These are phyloP conservation scores for Corythucha ciliata DNA, from an alignment of 2,888 invertebrate species.

Conservation along the genomic window DNA sequence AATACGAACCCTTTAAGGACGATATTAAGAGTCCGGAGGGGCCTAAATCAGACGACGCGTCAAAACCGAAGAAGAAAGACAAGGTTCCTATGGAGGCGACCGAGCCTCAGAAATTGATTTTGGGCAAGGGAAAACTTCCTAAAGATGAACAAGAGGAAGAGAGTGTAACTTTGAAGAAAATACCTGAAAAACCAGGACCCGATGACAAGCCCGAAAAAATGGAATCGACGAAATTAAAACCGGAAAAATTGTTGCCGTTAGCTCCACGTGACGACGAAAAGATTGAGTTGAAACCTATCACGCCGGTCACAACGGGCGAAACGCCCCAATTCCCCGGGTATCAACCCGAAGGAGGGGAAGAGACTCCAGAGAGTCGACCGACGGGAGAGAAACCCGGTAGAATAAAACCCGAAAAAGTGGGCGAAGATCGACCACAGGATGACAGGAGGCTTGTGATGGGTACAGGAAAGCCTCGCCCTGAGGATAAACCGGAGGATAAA, in stretches of 20 bases:
- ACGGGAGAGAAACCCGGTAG: constrained; percentile 25
- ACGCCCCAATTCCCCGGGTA: constrained; percentile 39
- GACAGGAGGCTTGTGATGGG: constrained; percentile 34
- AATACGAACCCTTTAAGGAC: constrained; percentile 34
- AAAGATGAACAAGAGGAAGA: constrained; percentile 38
- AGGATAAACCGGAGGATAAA: constrained; percentile 39
- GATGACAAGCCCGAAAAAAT: constrained; percentile 23
- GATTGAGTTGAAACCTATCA: constrained; percentile 32
- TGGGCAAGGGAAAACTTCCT: constrained; percentile 47
- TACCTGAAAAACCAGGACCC: constrained; percentile 42
- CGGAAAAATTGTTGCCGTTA: constrained; percentile 38
- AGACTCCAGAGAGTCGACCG: constrained; percentile 8
- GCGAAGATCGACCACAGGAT: constrained; percentile 32
- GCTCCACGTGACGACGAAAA: constrained; percentile 33
- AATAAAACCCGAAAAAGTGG: constrained; percentile 31
- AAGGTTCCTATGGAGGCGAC: constrained; percentile 42
- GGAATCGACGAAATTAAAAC: constrained; percentile 28
- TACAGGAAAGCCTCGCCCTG: constrained; percentile 34
- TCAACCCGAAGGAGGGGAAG: constrained; percentile 1
- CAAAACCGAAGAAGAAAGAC: constrained; percentile 40
- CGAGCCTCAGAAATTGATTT: constrained; percentile 42
- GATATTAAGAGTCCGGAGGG: constrained; percentile 33
- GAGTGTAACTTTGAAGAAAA: constrained; percentile 47
- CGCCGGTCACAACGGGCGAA: constrained; percentile 34
- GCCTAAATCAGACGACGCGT: constrained; percentile 34